Percentiles rank a stretch among this genome's conserved stretches.
These are phyloP conservation scores for Emydura subglobosa DNA, from an alignment of 2,113 vertebrate species.

Conservation along the genomic window DNA sequence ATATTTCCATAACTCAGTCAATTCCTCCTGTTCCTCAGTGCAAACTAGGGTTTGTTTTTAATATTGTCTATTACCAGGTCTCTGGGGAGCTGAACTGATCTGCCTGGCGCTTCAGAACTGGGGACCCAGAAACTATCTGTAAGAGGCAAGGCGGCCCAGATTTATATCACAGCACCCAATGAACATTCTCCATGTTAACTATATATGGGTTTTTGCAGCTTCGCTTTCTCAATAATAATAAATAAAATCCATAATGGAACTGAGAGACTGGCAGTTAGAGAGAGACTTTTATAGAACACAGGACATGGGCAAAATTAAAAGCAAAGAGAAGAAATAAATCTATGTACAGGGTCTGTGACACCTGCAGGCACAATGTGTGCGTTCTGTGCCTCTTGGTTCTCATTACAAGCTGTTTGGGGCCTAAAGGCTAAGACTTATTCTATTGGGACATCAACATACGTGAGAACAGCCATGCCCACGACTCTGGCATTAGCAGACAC, in stretches of 20 bases:
- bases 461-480: fast-evolving
- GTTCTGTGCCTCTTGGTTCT: neutral
- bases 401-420: neutral
- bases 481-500: neutral
- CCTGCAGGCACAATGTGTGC: conserved; percentile 26
- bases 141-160: conserved; percentile 25
- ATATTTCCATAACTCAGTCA: conserved; percentile 37
- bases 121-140: neutral
- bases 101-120: neutral
- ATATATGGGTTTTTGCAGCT: conserved; percentile 49
- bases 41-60: conserved; percentile 29
- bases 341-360: neutral
- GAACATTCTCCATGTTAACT: conserved; percentile 26
- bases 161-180: conserved; percentile 27
- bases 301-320: conserved; percentile 45
- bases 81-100: conserved; percentile 5
- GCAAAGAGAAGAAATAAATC: conserved; percentile 21
- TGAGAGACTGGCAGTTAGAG: neutral
- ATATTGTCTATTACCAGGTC: neutral
- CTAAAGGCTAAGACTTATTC: neutral
- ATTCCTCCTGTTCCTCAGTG: neutral
- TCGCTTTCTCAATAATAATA: conserved; percentile 60
- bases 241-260: conserved; percentile 52
- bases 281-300: conserved; percentile 13
- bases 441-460: neutral